A percentile compares a stretch with the other conserved stretches of the same genome.
Conservation (phyloP, 2,888 invertebrate species). For the Hypercompe scribonia region DNA sequence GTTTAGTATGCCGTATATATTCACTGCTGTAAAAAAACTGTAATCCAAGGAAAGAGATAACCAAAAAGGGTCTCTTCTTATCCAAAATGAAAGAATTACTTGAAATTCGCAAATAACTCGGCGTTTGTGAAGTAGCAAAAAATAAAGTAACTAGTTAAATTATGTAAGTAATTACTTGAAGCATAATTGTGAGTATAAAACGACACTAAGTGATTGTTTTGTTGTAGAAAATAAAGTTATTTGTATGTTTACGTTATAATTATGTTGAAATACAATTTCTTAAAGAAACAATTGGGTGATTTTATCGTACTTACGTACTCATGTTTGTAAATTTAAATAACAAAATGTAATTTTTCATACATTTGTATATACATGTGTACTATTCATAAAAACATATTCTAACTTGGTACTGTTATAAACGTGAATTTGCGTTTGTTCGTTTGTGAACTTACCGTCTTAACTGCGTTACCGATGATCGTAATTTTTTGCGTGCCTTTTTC, state of each 20-base stretch:
- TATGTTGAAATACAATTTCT: not conserved
- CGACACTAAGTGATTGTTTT: not conserved
- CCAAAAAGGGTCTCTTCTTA: too few species aligned
- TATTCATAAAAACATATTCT: not conserved
- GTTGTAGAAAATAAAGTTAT: not conserved
- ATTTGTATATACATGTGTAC: not conserved
- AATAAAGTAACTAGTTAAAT: not conserved
- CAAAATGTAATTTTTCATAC: not conserved
- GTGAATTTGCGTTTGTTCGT: not conserved
- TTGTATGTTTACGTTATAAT: not conserved
- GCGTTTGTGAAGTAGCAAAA: not conserved
- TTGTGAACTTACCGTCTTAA: not conserved
- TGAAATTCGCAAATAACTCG: too few species aligned
- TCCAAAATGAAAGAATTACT: too few species aligned
- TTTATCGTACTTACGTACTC: not conserved
- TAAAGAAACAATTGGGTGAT: not conserved
- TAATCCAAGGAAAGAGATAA: too few species aligned
- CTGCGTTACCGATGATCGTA: not conserved
- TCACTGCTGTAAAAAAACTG: too few species aligned
- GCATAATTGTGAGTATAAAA: not conserved
- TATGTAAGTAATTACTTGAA: not conserved
- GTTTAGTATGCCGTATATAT: too few species aligned
- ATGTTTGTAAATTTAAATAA: not conserved
- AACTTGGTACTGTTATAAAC: not conserved
- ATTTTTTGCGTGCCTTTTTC: too few species aligned